Conservation (phyloP, 2,113 vertebrate genomes). For the Bungarus multicinctus region DNA sequence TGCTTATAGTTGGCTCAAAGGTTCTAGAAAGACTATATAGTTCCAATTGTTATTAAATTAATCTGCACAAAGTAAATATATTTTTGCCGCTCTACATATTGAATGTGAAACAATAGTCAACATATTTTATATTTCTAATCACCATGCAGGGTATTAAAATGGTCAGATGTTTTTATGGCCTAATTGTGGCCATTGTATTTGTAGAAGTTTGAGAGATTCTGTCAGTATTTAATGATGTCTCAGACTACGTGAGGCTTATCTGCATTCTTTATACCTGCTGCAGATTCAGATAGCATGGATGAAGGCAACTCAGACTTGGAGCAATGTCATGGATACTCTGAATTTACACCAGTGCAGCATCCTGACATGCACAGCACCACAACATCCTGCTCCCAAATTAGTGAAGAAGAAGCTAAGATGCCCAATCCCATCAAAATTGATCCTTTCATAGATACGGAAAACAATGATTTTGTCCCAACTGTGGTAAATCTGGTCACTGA, state of each 20-base stretch:
- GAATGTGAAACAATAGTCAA: not conserved
- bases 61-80: not conserved
- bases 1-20: not conserved
- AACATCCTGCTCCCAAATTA: constrained; percentile 79
- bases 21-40: not conserved
- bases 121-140: not conserved
- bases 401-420: constrained; percentile 75
- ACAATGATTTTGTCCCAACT: constrained; percentile 68
- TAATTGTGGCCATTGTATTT: not conserved
- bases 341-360: constrained; percentile 66
- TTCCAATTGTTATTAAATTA: not conserved
- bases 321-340: constrained; percentile 70
- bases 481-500: constrained; percentile 62
- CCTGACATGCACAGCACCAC: constrained; percentile 74
- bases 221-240: not conserved
- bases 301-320: constrained; percentile 74
- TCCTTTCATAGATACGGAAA: constrained; percentile 54
- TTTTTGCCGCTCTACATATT: not conserved
- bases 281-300: constrained; percentile 72
- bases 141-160: not conserved
- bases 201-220: not conserved
- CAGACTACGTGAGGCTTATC: not conserved
- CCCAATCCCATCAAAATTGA: constrained; percentile 63
- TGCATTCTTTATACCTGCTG: not conserved
- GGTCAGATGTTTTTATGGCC: not conserved